phyloP scores from a whole-genome alignment of 2,113 vertebrate genomes.

The Ciconia maguari region DNA sequence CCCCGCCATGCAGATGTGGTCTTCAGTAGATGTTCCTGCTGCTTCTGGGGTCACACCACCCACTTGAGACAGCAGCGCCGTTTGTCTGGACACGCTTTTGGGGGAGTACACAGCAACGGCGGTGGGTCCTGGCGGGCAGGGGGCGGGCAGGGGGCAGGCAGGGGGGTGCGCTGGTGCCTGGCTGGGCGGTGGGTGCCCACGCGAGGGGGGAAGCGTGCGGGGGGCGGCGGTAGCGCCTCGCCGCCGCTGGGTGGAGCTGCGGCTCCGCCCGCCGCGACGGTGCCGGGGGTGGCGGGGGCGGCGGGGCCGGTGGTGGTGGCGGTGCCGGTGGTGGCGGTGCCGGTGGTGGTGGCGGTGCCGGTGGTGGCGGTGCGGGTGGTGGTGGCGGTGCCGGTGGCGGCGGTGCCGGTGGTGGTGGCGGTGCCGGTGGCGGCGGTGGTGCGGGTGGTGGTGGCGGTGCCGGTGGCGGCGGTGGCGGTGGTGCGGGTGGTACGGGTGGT shows the following conservation, averaged over 20 bases:
- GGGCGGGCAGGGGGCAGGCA: background rate
- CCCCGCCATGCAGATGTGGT: accelerated
- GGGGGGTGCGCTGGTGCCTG: background rate
- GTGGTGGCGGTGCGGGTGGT: too few species aligned
- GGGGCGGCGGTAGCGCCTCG: background rate
- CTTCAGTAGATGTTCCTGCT: background rate
- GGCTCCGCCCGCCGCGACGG: background rate
- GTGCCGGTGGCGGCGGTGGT: background rate
- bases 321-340: too few species aligned
- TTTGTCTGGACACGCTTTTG: background rate
- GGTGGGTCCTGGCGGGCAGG: accelerated
- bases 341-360: too few species aligned
- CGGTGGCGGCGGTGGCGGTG: too few species aligned
- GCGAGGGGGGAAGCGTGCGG: too few species aligned
- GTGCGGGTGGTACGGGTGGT: background rate
- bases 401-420: too few species aligned
- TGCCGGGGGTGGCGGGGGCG: too few species aligned
- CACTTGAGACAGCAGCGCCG: accelerated
- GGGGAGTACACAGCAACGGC: background rate
- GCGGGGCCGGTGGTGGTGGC: too few species aligned
- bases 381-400: background rate
- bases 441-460: background rate
- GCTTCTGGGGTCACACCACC: background rate
- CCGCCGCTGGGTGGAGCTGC: background rate
- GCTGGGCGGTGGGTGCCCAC: background rate